Conservation (phyloP, 2,113 vertebrate genomes). For the Laticauda laticaudata region DNA sequence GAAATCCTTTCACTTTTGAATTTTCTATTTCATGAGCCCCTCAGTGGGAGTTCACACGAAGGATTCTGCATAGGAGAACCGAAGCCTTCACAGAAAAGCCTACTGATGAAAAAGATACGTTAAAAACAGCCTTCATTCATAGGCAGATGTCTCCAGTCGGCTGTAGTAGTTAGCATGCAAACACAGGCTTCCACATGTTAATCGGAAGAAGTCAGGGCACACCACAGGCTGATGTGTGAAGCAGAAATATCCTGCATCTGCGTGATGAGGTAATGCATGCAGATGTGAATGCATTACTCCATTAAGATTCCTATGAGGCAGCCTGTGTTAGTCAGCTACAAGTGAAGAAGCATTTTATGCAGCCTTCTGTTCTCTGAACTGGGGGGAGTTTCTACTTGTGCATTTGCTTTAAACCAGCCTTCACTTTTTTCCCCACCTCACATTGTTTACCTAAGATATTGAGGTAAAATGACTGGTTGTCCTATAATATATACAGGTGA, state of each 20-base stretch:
- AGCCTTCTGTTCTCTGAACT: not conserved
- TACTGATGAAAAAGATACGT: not conserved
- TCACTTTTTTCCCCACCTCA: not conserved
- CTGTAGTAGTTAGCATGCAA: not conserved
- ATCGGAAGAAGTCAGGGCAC: not conserved
- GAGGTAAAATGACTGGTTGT: not conserved
- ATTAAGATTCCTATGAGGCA: conserved; percentile 21
- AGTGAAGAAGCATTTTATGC: not conserved
- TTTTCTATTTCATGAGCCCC: not conserved
- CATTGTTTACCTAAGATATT: not conserved
- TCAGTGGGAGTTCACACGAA: not conserved
- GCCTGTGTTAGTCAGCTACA: conserved; percentile 9
- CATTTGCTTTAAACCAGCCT: conserved; percentile 34
- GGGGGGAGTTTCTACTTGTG: not conserved
- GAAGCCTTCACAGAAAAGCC: not conserved
- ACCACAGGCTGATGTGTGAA: conserved; percentile 1
- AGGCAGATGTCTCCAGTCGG: not conserved
- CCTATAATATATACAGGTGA: not conserved
- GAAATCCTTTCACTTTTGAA: not conserved
- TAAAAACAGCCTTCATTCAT: not conserved
- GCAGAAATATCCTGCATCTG: not conserved
- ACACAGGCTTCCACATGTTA: conserved; percentile 8
- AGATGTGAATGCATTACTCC: conserved; percentile 9
- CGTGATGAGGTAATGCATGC: not conserved
- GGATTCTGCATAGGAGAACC: not conserved